Conservation (phyloP, 2,113 vertebrate genomes). For the Pachypanchax playfairii region DNA sequence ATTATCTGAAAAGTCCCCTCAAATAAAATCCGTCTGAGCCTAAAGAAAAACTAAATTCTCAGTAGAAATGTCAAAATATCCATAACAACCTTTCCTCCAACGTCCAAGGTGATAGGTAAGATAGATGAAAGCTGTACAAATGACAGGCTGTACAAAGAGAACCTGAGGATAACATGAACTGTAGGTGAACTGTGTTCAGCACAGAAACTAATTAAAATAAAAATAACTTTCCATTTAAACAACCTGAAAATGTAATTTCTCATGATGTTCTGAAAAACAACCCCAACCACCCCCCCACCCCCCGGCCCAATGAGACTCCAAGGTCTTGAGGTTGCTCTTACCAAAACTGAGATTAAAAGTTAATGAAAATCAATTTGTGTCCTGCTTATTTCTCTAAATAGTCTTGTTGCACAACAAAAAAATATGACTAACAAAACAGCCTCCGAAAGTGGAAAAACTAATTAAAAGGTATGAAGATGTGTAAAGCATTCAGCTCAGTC, state of each 20-base stretch:
- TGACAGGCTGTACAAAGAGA: background rate
- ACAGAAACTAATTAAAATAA: background rate
- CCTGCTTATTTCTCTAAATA: background rate
- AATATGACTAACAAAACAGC: background rate
- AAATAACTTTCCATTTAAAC: too few relatives aligned
- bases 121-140: slow-evolving; percentile 1
- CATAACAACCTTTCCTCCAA: background rate
- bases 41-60: background rate
- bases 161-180: background rate
- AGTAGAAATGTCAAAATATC: background rate
- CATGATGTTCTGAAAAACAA: background rate
- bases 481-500: too few relatives aligned
- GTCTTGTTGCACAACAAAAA: background rate
- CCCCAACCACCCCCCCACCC: too few relatives aligned
- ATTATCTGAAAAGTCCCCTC: background rate
- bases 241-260: too few relatives aligned
- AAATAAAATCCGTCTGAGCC: background rate
- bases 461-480: slow-evolving; percentile 16
- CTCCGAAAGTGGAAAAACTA: slow-evolving; percentile 19
- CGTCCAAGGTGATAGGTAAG: background rate
- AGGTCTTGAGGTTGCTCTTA: too few relatives aligned
- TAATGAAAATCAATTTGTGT: too few relatives aligned
- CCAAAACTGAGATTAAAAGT: too few relatives aligned
- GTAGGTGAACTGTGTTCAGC: background rate
- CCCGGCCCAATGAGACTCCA: too few relatives aligned